Conservation (phyloP, 2,113 vertebrate genomes). For the Cyphomyrus plagiostoma region DNA sequence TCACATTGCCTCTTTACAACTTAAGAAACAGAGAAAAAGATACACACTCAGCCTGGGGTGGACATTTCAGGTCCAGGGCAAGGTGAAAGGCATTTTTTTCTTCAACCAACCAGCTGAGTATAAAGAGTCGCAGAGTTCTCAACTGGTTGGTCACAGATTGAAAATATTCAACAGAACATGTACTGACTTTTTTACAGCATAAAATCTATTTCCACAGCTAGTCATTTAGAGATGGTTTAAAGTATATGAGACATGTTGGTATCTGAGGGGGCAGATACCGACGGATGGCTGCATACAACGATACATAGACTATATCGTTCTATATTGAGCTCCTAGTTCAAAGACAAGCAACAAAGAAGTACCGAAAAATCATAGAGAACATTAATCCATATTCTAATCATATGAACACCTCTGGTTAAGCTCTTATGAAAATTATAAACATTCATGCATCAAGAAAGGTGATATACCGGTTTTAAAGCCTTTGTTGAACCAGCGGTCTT, state of each 20-base stretch:
- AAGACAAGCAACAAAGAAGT: background rate
- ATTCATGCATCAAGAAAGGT: background rate
- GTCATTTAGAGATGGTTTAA: background rate
- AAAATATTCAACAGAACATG: background rate
- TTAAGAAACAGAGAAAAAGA: constrained; percentile 34
- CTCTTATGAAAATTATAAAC: constrained; percentile 21
- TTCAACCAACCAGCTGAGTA: too few species aligned
- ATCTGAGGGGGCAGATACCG: background rate
- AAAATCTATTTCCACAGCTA: background rate
- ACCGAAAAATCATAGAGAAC: background rate
- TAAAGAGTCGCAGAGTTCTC: background rate
- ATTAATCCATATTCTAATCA: constrained; percentile 24
- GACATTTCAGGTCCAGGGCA: background rate
- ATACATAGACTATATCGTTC: background rate
- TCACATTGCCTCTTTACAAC: constrained; percentile 59
- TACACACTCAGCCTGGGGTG: background rate
- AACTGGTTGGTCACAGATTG: background rate
- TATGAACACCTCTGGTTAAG: background rate
- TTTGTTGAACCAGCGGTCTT: constrained; percentile 80
- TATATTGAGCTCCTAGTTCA: background rate
- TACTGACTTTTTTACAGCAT: background rate
- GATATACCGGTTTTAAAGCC: constrained; percentile 41
- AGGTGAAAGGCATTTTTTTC: too few species aligned
- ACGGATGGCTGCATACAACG: background rate
- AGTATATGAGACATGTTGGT: background rate